Evolutionary conservation across 2,113 vertebrate species (phyloP).

Genomic region (Siniperca knerii): DNA sequence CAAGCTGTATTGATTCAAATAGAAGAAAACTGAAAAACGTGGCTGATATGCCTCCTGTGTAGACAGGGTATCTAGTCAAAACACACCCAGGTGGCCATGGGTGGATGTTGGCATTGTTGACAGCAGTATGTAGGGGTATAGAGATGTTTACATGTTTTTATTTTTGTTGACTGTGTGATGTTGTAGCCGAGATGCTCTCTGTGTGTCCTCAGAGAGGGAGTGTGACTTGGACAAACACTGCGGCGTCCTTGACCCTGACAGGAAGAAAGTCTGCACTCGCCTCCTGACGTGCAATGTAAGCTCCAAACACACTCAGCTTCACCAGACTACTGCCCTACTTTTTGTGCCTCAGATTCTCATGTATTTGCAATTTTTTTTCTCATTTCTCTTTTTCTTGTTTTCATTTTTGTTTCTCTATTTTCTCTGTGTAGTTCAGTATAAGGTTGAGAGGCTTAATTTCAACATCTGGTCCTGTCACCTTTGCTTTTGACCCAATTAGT

Average conservation of each 20-base stretch:
- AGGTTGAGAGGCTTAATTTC: constrained; percentile 6
- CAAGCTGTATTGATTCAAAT: too few relatives aligned
- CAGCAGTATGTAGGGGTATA: too few relatives aligned
- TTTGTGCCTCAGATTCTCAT: neutral
- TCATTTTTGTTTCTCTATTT: neutral
- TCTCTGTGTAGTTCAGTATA: neutral
- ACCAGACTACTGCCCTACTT: neutral
- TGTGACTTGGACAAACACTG: constrained; percentile 95
- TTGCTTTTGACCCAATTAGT: constrained; percentile 1
- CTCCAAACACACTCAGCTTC: neutral
- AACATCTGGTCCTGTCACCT: neutral
- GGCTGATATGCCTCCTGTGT: neutral
- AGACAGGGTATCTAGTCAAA: neutral
- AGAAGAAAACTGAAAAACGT: neutral
- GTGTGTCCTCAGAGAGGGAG: constrained; percentile 88
- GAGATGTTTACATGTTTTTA: neutral
- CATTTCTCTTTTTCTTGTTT: neutral
- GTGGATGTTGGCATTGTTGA: neutral
- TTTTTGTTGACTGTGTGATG: constrained; percentile 4
- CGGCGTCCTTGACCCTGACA: constrained; percentile 92
- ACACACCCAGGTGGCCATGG: neutral
- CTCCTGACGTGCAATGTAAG: constrained; percentile 95
- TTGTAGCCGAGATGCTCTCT: constrained; percentile 26
- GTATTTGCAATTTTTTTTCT: neutral
- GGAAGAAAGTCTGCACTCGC: constrained; percentile 95